A percentile compares a stretch with the other conserved stretches of the same genome.
Conservation (phyloP, 2,888 invertebrate genomes). For the Portevinia maculata region DNA sequence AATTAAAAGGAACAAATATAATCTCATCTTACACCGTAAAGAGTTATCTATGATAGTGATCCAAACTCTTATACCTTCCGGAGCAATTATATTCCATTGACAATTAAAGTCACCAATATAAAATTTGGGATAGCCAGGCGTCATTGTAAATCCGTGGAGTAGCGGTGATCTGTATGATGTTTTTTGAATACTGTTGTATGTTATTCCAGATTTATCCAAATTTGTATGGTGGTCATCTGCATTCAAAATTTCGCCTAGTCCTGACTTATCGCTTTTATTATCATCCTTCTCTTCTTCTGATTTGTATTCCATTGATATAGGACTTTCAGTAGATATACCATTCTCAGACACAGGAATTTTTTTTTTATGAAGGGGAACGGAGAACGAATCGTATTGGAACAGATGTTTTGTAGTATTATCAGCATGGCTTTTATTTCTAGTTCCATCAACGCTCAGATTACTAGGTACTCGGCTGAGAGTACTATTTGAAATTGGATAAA, state of each 20-base stretch:
- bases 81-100: slow-evolving; percentile 86
- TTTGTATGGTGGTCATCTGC: slow-evolving; percentile 41
- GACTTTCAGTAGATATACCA: neutral
- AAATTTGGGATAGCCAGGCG: slow-evolving; percentile 90
- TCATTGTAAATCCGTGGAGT: slow-evolving; percentile 86
- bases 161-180: slow-evolving; percentile 75
- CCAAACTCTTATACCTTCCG: slow-evolving; percentile 86
- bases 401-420: neutral
- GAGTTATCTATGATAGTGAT: slow-evolving; percentile 88
- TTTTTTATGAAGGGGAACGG: neutral
- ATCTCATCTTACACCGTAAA: slow-evolving; percentile 85
- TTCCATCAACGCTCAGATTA: slow-evolving; percentile 37
- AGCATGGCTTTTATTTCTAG: neutral
- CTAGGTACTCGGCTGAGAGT: slow-evolving; percentile 19
- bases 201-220: slow-evolving; percentile 19
- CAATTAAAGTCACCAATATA: slow-evolving; percentile 88
- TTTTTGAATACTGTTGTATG: slow-evolving; percentile 75
- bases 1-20: neutral
- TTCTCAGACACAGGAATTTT: slow-evolving; percentile 4
- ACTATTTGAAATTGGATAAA: slow-evolving; percentile 59
- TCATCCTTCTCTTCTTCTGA: neutral
- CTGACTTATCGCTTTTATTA: slow-evolving; percentile 19
- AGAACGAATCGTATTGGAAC: neutral
- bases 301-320: neutral
- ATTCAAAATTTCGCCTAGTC: slow-evolving; percentile 37